phyloP scores from a whole-genome alignment of 2,888 invertebrate genomes.

The Pherbina coryleti region DNA sequence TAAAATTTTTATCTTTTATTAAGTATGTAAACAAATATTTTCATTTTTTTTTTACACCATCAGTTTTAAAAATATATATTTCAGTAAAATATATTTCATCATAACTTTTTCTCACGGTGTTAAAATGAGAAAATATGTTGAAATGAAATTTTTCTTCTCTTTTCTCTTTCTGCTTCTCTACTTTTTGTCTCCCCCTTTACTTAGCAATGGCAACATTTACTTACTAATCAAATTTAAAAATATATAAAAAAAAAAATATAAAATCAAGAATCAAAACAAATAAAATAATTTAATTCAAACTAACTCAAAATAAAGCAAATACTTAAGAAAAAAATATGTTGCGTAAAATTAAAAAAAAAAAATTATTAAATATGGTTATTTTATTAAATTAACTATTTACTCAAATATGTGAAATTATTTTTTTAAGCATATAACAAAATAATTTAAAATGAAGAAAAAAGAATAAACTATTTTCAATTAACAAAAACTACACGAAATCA shows the following conservation, averaged over 20 bases:
- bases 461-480: not conserved
- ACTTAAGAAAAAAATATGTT: not conserved
- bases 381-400: conserved; percentile 46
- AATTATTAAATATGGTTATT: not conserved
- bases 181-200: conserved; percentile 45
- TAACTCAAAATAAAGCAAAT: not conserved
- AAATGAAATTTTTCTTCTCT: conserved; percentile 48
- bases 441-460: conserved; percentile 12
- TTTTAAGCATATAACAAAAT: conserved; percentile 48
- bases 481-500: conserved; percentile 10
- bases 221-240: conserved; percentile 53
- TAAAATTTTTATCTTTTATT: conserved; percentile 20
- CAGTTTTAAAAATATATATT: conserved; percentile 20
- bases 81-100: conserved; percentile 21
- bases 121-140: not conserved
- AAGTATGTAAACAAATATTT: not conserved
- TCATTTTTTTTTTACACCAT: conserved; percentile 50
- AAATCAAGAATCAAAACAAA: conserved; percentile 19
- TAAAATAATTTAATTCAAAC: not conserved
- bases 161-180: conserved; percentile 49
- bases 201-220: conserved; percentile 63
- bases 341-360: conserved; percentile 7
- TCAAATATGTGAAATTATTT: conserved; percentile 43
- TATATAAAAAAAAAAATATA: conserved; percentile 39
- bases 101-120: conserved; percentile 27